phyloP scores from a whole-genome alignment of 1,140 invertebrate genomes.

The Trichonephila clavipes region DNA sequence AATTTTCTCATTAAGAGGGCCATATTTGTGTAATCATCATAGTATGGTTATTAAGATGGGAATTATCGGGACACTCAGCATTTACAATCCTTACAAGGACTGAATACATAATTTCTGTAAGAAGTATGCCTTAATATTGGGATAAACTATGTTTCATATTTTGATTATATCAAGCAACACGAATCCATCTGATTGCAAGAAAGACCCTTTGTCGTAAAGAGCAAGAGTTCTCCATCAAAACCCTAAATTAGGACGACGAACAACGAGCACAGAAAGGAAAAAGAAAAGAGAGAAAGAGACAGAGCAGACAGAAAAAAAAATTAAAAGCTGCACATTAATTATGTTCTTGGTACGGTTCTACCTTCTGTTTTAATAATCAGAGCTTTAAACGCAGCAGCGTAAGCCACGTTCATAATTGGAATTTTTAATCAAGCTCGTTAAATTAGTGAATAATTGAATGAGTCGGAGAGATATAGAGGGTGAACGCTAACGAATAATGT shows the following conservation, averaged over 20 bases:
- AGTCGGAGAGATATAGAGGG: slow-evolving; percentile 72
- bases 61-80: too few relatives aligned
- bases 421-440: slow-evolving; percentile 77
- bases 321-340: slow-evolving; percentile 72
- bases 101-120: neutral
- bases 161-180: neutral
- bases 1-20: too few relatives aligned
- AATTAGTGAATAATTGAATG: slow-evolving; percentile 77
- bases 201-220: neutral
- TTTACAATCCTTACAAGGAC: neutral
- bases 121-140: neutral
- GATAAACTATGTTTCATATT: slow-evolving; percentile 6
- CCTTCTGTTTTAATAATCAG: slow-evolving; percentile 77
- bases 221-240: slow-evolving; percentile 25
- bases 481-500: slow-evolving; percentile 74
- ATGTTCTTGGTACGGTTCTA: slow-evolving; percentile 67
- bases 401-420: slow-evolving; percentile 76
- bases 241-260: slow-evolving; percentile 60
- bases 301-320: neutral
- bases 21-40: too few relatives aligned
- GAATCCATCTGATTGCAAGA: neutral
- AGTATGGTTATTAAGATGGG: too few relatives aligned
- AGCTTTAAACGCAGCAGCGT: slow-evolving; percentile 74
- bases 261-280: neutral
- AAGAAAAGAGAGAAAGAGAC: slow-evolving; percentile 12